These are phyloP conservation scores for Aplodontia rufa DNA, from an alignment of 2,113 vertebrate species.

Conservation along the genomic window DNA sequence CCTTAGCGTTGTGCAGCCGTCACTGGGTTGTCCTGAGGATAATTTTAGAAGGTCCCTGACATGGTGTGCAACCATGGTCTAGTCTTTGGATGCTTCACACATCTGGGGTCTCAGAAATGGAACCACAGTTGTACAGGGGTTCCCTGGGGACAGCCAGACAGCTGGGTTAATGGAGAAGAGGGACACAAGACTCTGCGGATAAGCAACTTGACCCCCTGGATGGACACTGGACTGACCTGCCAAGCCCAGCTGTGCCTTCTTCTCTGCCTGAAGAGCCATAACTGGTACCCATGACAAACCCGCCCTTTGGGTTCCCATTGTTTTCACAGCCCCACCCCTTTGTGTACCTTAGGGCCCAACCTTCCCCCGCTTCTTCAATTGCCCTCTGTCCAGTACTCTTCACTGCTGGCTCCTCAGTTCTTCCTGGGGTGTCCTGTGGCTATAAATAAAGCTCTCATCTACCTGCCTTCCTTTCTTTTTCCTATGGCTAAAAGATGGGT, in stretches of 20 bases:
- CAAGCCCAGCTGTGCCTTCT: neutral
- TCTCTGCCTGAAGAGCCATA: neutral
- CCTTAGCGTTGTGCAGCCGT: neutral
- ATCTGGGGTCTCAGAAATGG: neutral
- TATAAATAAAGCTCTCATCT: conserved; percentile 46
- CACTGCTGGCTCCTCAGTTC: neutral
- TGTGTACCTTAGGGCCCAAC: neutral
- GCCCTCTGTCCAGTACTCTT: accelerated
- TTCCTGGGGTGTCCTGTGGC: neutral
- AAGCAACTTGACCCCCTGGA: neutral
- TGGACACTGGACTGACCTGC: too few species aligned
- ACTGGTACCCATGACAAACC: too few species aligned
- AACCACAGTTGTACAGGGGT: neutral
- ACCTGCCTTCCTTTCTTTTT: neutral
- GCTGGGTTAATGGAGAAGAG: neutral
- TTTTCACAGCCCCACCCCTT: accelerated
- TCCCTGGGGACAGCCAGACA: neutral
- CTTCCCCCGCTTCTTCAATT: neutral
- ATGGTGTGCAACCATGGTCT: accelerated
- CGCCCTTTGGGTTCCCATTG: neutral
- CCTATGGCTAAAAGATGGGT: neutral
- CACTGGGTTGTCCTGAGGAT: neutral
- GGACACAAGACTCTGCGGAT: neutral
- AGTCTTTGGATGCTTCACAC: neutral
- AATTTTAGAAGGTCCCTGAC: neutral